A percentile compares a stretch with the other conserved stretches of the same genome.
Conservation (phyloP, 2,888 invertebrate species). For the Dugesia japonica region DNA sequence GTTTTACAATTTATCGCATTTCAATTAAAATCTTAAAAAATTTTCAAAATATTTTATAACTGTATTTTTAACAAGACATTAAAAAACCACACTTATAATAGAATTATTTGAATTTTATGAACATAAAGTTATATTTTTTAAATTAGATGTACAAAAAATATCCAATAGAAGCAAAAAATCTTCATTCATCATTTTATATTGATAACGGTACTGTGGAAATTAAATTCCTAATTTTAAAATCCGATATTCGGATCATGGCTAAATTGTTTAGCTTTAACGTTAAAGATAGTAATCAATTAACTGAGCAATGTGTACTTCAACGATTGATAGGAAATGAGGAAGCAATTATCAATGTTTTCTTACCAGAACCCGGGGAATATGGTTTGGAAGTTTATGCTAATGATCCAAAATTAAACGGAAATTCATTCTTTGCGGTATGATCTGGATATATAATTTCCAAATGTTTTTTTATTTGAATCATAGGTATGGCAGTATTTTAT, state of each 20-base stretch:
- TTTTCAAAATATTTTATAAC: too few species aligned
- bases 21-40: too few species aligned
- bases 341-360: slow-evolving; percentile 37
- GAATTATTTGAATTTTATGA: too few species aligned
- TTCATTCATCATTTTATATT: neutral
- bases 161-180: neutral
- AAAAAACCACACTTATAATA: too few species aligned
- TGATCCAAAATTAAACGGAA: slow-evolving; percentile 45
- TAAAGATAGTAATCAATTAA: neutral
- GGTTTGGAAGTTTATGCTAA: slow-evolving; percentile 48
- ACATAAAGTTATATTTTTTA: too few species aligned
- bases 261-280: neutral
- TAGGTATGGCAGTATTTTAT: slow-evolving; percentile 32
- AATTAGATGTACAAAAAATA: neutral
- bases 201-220: slow-evolving; percentile 8
- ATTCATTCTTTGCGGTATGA: slow-evolving; percentile 17
- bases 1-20: too few species aligned
- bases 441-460: too few species aligned
- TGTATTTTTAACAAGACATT: too few species aligned
- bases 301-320: neutral
- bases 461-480: too few species aligned
- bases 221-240: neutral
- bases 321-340: neutral
- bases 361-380: slow-evolving; percentile 44
- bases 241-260: slow-evolving; percentile 22